Conservation (phyloP, 2,113 vertebrate genomes). For the Empidonax traillii region DNA sequence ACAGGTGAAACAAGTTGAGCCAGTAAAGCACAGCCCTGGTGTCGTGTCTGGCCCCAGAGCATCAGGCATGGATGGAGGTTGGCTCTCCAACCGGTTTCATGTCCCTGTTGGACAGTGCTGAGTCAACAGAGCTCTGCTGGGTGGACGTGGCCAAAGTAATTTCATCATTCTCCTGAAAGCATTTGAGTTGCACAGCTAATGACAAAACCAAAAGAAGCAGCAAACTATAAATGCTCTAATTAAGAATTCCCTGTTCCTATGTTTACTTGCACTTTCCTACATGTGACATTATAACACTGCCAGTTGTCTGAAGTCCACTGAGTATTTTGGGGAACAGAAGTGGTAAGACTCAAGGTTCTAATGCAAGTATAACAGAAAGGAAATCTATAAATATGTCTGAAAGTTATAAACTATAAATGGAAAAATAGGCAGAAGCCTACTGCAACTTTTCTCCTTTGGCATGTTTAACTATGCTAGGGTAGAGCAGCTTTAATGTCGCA, state of each 20-base stretch:
- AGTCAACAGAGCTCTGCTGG: background rate
- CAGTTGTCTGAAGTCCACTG: background rate
- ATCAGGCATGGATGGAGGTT: background rate
- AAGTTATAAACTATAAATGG: background rate
- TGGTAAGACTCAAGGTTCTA: background rate
- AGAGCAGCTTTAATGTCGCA: background rate
- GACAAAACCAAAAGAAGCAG: background rate
- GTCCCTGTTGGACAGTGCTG: background rate
- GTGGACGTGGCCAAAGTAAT: background rate
- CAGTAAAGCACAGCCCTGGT: background rate
- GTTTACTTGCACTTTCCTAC: background rate
- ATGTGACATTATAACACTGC: background rate
- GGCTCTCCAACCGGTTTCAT: accelerated
- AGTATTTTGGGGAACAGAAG: background rate
- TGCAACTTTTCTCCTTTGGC: background rate
- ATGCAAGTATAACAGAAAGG: background rate
- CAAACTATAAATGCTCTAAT: background rate
- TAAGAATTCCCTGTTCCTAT: background rate
- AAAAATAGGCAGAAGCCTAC: background rate
- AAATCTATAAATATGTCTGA: background rate
- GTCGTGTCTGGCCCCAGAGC: accelerated
- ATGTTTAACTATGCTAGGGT: background rate
- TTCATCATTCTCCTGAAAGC: background rate
- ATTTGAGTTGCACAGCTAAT: background rate
- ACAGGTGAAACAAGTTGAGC: background rate